Percentiles rank a stretch among this genome's conserved stretches.
Evolutionary conservation across 1,140 invertebrate genomes (phyloP).

Genomic region (Proctacanthus coquilletti): DNA sequence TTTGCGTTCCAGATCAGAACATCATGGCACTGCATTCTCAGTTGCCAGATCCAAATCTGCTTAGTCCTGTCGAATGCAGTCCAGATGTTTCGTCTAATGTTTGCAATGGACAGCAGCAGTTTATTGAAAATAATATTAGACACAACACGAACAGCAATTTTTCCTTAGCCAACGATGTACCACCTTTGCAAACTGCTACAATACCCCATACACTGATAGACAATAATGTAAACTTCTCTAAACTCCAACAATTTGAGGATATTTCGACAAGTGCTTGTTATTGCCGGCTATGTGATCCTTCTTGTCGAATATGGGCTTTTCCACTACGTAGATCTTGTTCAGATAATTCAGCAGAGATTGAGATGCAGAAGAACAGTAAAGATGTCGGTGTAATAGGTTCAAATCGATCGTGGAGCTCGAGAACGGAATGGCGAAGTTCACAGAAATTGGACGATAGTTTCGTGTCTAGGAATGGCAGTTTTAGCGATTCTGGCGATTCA

Average conservation of each 20-base stretch:
- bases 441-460: conserved; percentile 1
- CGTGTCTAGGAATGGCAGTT: conserved; percentile 8
- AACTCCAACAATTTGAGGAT: conserved; percentile 28
- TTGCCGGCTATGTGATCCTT: conserved; percentile 63
- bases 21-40: too few species aligned
- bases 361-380: conserved; percentile 6
- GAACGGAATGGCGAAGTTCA: conserved; percentile 1
- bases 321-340: conserved; percentile 23
- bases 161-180: too few species aligned
- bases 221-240: not conserved
- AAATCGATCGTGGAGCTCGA: conserved; percentile 13
- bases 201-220: conserved; percentile 9
- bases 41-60: too few species aligned
- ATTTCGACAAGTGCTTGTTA: conserved; percentile 56
- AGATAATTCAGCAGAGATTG: conserved; percentile 16
- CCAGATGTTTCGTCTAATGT: too few species aligned
- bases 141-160: too few species aligned
- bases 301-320: conserved; percentile 54
- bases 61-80: conserved; percentile 20
- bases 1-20: conserved; percentile 7
- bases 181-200: too few species aligned
- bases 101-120: too few species aligned
- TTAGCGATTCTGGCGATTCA: conserved; percentile 24
- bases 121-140: too few species aligned
- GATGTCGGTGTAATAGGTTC: conserved; percentile 28